Base-by-base conservation (phyloP, 2,113 vertebrate species). In the Dicerorhinus sumatrensis region DNA sequence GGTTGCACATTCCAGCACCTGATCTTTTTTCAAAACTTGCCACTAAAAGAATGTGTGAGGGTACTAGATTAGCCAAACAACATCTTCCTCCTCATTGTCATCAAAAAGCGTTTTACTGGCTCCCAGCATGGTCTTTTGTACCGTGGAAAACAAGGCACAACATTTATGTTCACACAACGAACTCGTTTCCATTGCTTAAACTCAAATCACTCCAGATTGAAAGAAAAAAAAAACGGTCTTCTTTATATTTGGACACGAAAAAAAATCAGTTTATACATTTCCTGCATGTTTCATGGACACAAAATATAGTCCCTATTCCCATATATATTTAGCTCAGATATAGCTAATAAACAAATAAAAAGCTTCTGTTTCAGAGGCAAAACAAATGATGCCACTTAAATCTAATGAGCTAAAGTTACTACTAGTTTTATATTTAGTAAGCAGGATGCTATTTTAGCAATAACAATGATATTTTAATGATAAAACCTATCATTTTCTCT, bases 141-240 rank as follows among this genome's bases (percentile, higher is more conserved):
- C 31, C 1, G 0, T 60, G 13, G 23, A 69, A 94, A 58, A 73
- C 29, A 67, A 70, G 27, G 5, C 29, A 58, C 39, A 69, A 23
- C 16, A 92, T 85, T 80, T 76, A 48, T 33, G 17, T 67, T 84
- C 11, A 39, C 36, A 75, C 13, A 54, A 42, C 58, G 11, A 87
- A 92, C 31, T 88, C 23, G 1, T 72, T 87, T 91, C 16, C 14
- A 87, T 87, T 67, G 31, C n/a, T 72, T 94, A 17, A 95, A 93
- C 23, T 93, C 76, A 88, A 48, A 46, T 91, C 33, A 42, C 12
- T 58, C 9, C 31, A 83, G 3, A 63, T 65, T 77, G 25, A 84
- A 81, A 90, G 6, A 51, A 42, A 62, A 20, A 62, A 31, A 89
- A 2, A 0, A 8, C 48, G 8, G 3, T 86, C 21, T 93, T 75